Conservation (phyloP, 2,888 invertebrate species). For the Flabesymbios commensalis region DNA sequence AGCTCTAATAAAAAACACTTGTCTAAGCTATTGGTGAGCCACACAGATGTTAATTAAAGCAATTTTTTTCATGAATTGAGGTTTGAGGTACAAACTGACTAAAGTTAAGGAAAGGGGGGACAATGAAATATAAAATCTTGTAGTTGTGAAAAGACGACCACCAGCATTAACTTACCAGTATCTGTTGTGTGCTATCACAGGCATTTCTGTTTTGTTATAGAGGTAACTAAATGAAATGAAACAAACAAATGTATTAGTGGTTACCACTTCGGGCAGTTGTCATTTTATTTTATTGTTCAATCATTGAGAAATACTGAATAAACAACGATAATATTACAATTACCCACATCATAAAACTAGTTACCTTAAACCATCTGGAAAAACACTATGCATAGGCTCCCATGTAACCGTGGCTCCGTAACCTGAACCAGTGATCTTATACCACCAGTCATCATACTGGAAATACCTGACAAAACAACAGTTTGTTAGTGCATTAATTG, state of each 20-base stretch:
- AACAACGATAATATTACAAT: not conserved
- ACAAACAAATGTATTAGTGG: no score
- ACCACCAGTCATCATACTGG: conserved; percentile 31
- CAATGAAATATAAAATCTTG: no score
- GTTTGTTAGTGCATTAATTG: no score
- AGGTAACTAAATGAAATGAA: conserved; percentile 7
- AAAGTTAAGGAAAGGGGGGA: no score
- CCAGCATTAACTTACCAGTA: conserved; percentile 24
- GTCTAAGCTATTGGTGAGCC: no score
- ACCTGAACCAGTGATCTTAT: conserved; percentile 16
- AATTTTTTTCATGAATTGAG: no score
- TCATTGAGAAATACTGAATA: not conserved
- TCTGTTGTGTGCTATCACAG: conserved; percentile 18
- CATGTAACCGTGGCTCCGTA: conserved; percentile 27
- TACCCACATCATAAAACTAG: not conserved
- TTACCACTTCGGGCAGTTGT: no score
- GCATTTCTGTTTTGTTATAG: conserved; percentile 12
- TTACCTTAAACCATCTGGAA: conserved; percentile 27
- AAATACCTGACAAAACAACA: conserved; percentile 20
- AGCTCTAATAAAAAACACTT: no score
- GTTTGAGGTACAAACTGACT: no score
- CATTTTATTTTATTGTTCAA: no score
- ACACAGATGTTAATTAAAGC: no score
- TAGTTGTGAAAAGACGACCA: no score
- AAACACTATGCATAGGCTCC: conserved; percentile 23